phyloP scores from a whole-genome alignment of 64 coral and sea anemone species.

The Acropora yongei region DNA sequence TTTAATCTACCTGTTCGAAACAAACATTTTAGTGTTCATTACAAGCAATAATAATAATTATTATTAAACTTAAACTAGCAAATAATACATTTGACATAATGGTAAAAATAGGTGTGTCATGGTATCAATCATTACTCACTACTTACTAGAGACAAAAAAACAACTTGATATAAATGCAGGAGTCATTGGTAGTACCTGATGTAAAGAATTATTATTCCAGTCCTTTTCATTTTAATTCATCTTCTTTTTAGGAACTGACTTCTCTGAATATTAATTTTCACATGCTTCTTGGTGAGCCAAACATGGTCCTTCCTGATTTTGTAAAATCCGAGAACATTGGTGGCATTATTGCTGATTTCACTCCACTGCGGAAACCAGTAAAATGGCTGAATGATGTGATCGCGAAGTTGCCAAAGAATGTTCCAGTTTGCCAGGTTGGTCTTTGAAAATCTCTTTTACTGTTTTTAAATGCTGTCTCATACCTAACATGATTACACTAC shows the following conservation, averaged over 20 bases:
- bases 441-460: background rate
- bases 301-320: constrained; percentile 51
- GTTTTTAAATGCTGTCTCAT: background rate
- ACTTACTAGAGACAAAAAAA: too few species aligned
- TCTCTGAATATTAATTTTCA: constrained; percentile 70
- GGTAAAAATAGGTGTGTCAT: too few species aligned
- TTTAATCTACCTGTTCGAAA: too few species aligned
- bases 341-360: constrained; percentile 77
- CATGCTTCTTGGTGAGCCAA: constrained; percentile 79
- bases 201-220: too few species aligned
- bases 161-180: too few species aligned
- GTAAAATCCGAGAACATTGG: constrained; percentile 48
- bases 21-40: too few species aligned
- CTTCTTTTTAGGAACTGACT: constrained; percentile 57
- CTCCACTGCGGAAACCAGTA: constrained; percentile 48
- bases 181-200: too few species aligned
- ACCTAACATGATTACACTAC: too few species aligned
- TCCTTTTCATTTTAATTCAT: background rate
- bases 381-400: constrained; percentile 57
- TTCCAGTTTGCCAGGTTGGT: constrained; percentile 76
- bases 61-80: too few species aligned
- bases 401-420: constrained; percentile 40
- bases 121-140: too few species aligned
- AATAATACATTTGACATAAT: too few species aligned
- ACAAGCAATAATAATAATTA: too few species aligned